Evolutionary conservation across 92 coral and sea anemone species (phyloP).

Genomic region (Isaurus tuberculatus): DNA sequence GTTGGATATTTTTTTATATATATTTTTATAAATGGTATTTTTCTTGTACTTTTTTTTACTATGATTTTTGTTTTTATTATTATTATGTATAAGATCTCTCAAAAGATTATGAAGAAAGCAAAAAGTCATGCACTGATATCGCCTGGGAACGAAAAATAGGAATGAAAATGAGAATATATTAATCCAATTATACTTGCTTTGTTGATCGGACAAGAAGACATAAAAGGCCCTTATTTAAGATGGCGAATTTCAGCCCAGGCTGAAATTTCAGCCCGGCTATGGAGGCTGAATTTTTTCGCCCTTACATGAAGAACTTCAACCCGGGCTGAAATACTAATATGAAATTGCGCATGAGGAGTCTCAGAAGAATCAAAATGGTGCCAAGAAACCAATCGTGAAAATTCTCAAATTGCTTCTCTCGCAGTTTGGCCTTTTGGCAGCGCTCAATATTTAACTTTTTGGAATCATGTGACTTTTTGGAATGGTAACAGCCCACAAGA

Average conservation of each 20-base stretch:
- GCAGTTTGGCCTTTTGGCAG: conserved; percentile 16
- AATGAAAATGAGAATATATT: no score
- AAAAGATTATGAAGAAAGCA: no score
- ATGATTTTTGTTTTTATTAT: no score
- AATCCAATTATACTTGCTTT: no score
- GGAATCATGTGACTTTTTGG: conserved; percentile 24
- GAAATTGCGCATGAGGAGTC: neutral
- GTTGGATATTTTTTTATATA: no score
- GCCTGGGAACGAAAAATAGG: no score
- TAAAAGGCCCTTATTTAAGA: no score
- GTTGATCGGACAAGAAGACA: no score
- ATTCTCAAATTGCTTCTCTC: neutral
- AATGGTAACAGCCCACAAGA: conserved; percentile 36
- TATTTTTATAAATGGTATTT: no score
- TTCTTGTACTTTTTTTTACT: no score
- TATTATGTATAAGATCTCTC: no score
- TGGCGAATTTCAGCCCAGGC: neutral
- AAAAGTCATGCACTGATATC: no score
- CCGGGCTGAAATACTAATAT: neutral
- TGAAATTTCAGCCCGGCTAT: neutral
- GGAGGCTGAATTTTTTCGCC: neutral
- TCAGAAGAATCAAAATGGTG: neutral
- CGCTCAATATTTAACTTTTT: conserved; percentile 11
- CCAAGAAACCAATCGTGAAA: neutral
- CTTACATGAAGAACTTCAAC: neutral